Conservation (phyloP, 2,113 vertebrate species). For the Sander lucioperca region DNA sequence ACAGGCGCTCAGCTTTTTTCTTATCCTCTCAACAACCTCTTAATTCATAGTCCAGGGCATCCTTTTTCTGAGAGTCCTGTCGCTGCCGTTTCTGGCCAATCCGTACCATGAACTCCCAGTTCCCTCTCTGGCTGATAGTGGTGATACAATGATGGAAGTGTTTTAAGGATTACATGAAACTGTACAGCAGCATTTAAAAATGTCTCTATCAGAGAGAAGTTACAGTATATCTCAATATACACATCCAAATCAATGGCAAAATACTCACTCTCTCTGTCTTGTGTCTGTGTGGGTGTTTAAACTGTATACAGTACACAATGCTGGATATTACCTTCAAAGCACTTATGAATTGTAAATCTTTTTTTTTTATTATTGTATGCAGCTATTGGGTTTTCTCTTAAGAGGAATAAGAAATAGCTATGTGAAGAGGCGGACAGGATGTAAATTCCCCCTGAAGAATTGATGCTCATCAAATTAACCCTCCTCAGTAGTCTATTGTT, state of each 20-base stretch:
- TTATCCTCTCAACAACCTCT: slow-evolving; percentile 65
- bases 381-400: slow-evolving; percentile 14
- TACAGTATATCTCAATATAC: background rate
- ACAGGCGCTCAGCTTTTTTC: slow-evolving; percentile 59
- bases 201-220: background rate
- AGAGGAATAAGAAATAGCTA: slow-evolving; percentile 24
- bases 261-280: background rate
- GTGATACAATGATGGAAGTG: slow-evolving; percentile 4
- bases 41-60: slow-evolving; percentile 58
- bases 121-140: slow-evolving; percentile 13
- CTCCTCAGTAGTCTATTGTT: slow-evolving; percentile 56
- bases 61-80: slow-evolving; percentile 31
- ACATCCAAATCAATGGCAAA: background rate
- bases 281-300: slow-evolving; percentile 12
- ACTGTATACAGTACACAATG: slow-evolving; percentile 1
- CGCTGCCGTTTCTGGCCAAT: slow-evolving; percentile 27
- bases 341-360: slow-evolving; percentile 16
- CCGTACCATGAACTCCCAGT: slow-evolving; percentile 11
- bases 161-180: slow-evolving; percentile 15
- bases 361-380: slow-evolving; percentile 8
- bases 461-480: slow-evolving; percentile 50
- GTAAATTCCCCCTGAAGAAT: slow-evolving; percentile 35
- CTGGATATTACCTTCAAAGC: slow-evolving; percentile 17
- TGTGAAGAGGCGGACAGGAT: slow-evolving; percentile 20
- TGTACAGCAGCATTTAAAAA: slow-evolving; percentile 9